phyloP scores from a whole-genome alignment of 2,888 invertebrate genomes.

The Caenorhabditis imperialis region DNA sequence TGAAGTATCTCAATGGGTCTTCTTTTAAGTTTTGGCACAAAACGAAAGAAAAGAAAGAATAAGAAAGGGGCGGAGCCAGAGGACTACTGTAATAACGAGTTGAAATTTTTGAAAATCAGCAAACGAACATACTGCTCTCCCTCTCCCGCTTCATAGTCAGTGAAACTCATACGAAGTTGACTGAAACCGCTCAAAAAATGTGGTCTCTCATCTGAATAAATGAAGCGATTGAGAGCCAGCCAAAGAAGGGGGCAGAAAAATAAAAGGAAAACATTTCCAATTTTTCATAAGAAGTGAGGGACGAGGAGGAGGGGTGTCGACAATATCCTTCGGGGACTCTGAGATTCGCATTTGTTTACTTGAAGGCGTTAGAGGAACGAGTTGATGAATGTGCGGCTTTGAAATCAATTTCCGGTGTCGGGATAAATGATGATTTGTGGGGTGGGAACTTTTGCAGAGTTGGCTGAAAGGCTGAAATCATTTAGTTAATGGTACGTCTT shows the following conservation, averaged over 20 bases:
- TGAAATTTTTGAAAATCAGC: constrained; percentile 6
- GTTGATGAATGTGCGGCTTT: too few relatives aligned
- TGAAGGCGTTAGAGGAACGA: not conserved
- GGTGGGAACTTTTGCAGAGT: too few relatives aligned
- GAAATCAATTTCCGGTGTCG: too few relatives aligned
- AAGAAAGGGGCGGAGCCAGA: not conserved
- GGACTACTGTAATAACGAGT: not conserved
- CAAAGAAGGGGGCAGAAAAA: constrained; percentile 4
- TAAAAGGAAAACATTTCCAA: constrained; percentile 16
- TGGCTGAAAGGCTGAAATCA: too few relatives aligned
- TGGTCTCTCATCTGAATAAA: constrained; percentile 48
- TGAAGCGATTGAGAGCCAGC: constrained; percentile 43
- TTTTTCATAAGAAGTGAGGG: constrained; percentile 52
- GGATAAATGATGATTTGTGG: too few relatives aligned
- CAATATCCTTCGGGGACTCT: not conserved
- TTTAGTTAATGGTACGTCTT: too few relatives aligned
- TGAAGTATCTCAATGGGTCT: constrained; percentile 41
- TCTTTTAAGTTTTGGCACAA: constrained; percentile 14
- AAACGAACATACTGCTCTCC: not conserved
- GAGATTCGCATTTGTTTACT: constrained; percentile 13
- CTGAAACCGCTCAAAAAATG: constrained; percentile 35
- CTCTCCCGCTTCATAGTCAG: constrained; percentile 1
- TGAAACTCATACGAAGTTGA: too few relatives aligned
- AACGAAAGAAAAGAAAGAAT: not conserved
- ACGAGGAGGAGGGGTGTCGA: constrained; percentile 11